phyloP scores from a whole-genome alignment of 2,888 invertebrate species.

The Catocala sponsa region DNA sequence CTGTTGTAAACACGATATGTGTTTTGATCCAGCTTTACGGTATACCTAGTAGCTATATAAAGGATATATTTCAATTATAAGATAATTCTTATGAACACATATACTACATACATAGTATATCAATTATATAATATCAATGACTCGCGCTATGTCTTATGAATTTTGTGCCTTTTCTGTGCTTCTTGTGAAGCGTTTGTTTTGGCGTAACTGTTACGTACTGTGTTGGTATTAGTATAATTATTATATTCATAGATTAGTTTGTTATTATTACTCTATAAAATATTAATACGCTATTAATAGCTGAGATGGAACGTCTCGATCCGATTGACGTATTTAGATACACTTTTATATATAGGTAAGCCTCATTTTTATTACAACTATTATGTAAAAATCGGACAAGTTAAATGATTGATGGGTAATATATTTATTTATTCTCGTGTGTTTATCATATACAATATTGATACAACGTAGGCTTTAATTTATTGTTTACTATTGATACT shows the following conservation, averaged over 20 bases:
- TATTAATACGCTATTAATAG: slow-evolving; percentile 32
- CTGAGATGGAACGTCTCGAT: slow-evolving; percentile 49
- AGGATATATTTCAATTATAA: slow-evolving; percentile 36
- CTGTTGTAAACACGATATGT: not conserved
- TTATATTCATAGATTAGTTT: slow-evolving; percentile 45
- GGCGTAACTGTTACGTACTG: slow-evolving; percentile 61
- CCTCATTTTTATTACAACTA: slow-evolving; percentile 23
- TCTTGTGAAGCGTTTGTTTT: slow-evolving; percentile 74
- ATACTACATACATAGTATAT: slow-evolving; percentile 43
- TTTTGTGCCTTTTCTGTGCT: slow-evolving; percentile 84
- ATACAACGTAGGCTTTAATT: slow-evolving; percentile 49
- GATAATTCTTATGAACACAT: slow-evolving; percentile 38
- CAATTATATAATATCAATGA: slow-evolving; percentile 52
- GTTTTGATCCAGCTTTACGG: slow-evolving; percentile 1
- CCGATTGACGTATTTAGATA: slow-evolving; percentile 49
- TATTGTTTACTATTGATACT: slow-evolving; percentile 43
- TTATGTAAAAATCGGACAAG: slow-evolving; percentile 28
- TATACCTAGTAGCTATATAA: slow-evolving; percentile 25
- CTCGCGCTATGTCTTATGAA: slow-evolving; percentile 83
- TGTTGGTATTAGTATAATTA: slow-evolving; percentile 48
- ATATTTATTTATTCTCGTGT: slow-evolving; percentile 48
- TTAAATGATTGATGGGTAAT: slow-evolving; percentile 27
- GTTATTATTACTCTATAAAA: slow-evolving; percentile 48
- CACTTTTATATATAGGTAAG: slow-evolving; percentile 19
- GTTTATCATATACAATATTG: slow-evolving; percentile 40